Percentiles rank a stretch among this genome's conserved stretches.
phyloP scores from a whole-genome alignment of 1,140 invertebrate genomes.

The Copidosoma floridanum region DNA sequence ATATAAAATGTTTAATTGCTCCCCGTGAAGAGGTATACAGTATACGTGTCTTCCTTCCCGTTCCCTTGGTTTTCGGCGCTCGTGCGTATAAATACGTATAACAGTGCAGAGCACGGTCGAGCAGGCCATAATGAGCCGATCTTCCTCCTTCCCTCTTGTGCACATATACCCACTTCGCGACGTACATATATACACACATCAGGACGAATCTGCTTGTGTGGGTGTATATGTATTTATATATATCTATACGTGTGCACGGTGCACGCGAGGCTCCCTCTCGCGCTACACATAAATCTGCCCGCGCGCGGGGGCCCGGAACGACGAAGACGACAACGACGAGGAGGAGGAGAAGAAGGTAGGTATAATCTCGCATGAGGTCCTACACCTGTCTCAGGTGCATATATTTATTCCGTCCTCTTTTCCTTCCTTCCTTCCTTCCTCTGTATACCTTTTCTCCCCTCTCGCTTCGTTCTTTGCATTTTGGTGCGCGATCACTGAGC shows the following conservation, averaged over 20 bases:
- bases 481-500: too few relatives aligned
- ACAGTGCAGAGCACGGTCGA: too few relatives aligned
- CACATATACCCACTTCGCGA: too few relatives aligned
- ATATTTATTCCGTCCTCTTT: neutral
- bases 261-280: neutral
- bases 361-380: neutral
- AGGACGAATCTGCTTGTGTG: constrained; percentile 9
- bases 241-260: neutral
- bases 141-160: too few relatives aligned
- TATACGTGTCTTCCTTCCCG: too few relatives aligned
- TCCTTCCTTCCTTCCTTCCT: neutral
- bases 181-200: too few relatives aligned
- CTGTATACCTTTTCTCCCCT: neutral
- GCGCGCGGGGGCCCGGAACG: neutral
- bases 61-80: neutral
- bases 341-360: neutral
- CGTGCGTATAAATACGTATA: too few relatives aligned
- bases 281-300: constrained; percentile 3
- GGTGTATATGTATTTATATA: neutral
- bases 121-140: constrained; percentile 13
- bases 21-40: neutral
- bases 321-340: too few relatives aligned
- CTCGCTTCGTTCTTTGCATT: neutral
- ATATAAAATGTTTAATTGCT: constrained; percentile 25
- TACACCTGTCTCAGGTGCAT: constrained; percentile 6